phyloP scores from a whole-genome alignment of 2,888 invertebrate species.

The Cheilosia vernalis region DNA sequence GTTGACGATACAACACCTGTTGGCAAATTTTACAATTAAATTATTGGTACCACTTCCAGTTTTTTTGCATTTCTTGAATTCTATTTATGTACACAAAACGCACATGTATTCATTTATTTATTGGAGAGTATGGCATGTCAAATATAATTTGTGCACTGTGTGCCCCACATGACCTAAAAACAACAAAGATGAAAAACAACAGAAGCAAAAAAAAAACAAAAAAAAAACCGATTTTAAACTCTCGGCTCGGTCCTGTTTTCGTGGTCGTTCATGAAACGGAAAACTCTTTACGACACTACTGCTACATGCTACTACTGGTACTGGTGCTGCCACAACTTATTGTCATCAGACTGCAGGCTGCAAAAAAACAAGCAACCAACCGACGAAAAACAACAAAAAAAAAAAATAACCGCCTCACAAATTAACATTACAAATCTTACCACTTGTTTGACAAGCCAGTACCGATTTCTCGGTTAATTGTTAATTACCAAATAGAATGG shows the following conservation, averaged over 20 bases:
- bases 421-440: conserved; percentile 26
- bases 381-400: too few relatives aligned
- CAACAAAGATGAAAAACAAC: neutral
- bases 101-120: conserved; percentile 30
- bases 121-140: conserved; percentile 13
- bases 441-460: conserved; percentile 29
- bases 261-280: neutral
- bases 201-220: too few relatives aligned
- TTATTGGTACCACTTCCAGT: conserved; percentile 65
- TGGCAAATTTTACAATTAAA: conserved; percentile 64
- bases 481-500: conserved; percentile 20
- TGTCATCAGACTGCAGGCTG: neutral
- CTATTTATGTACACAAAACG: conserved; percentile 42
- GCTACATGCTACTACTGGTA: too few relatives aligned
- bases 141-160: conserved; percentile 6
- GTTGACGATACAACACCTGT: conserved; percentile 63
- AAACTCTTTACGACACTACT: neutral
- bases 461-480: conserved; percentile 35
- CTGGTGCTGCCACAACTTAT: neutral
- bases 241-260: conserved; percentile 7
- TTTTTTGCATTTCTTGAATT: conserved; percentile 60
- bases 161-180: conserved; percentile 16
- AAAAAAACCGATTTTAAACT: neutral
- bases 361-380: neutral
- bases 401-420: neutral